Evolutionary conservation across 2,888 invertebrate species (phyloP).

Genomic region (Neoascia interrupta): DNA sequence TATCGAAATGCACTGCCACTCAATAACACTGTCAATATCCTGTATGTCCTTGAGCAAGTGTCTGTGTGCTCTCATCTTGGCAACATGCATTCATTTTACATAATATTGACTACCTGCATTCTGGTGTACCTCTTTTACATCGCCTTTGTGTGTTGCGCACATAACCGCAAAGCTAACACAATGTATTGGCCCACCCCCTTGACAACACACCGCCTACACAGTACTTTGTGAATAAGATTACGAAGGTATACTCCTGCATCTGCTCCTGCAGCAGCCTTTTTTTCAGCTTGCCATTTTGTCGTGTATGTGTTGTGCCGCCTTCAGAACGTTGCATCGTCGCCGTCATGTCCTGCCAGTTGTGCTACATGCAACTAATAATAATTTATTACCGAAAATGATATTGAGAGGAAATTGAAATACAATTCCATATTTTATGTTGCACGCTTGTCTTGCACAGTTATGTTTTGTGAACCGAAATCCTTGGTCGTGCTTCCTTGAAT

Average conservation of each 20-base stretch:
- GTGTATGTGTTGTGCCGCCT: slow-evolving; percentile 10
- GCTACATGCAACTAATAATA: slow-evolving; percentile 57
- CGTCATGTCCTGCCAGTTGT: slow-evolving; percentile 45
- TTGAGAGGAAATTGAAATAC: slow-evolving; percentile 68
- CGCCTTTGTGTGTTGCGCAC: slow-evolving; percentile 24
- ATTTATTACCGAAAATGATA: slow-evolving; percentile 66
- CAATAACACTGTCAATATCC: slow-evolving; percentile 42
- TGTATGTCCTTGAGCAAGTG: slow-evolving; percentile 1
- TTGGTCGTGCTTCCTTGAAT: slow-evolving; percentile 6
- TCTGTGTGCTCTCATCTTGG: slow-evolving; percentile 37
- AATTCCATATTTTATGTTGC: slow-evolving; percentile 53
- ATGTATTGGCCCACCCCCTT: slow-evolving; percentile 5
- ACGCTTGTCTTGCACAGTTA: not conserved
- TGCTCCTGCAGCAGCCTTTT: not conserved
- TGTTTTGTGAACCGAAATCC: slow-evolving; percentile 18
- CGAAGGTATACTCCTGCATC: slow-evolving; percentile 14
- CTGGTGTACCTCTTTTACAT: slow-evolving; percentile 1
- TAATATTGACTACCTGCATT: slow-evolving; percentile 35
- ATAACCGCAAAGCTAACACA: slow-evolving; percentile 37
- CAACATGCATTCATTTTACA: slow-evolving; percentile 45
- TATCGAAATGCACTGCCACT: slow-evolving; percentile 60
- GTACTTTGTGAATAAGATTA: slow-evolving; percentile 41
- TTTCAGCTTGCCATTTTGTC: slow-evolving; percentile 18
- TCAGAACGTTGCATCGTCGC: slow-evolving; percentile 31
- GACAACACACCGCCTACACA: slow-evolving; percentile 13